Evolutionary conservation across 2,797 vertebrate species (phyloP).

Genomic region (Morelia viridis): DNA sequence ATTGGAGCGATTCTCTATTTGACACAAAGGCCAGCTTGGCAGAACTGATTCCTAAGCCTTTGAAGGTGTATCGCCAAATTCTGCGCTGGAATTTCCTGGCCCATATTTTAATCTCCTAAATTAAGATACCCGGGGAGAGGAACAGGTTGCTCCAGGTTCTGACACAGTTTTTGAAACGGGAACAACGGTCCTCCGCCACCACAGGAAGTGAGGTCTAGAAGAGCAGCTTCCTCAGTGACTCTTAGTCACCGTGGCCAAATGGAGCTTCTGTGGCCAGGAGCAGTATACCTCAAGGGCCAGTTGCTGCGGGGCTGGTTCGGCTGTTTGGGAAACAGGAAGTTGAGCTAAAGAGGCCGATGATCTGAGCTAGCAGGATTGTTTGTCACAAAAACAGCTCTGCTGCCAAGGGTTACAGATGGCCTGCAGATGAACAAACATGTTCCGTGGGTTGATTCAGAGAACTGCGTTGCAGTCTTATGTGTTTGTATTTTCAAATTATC

Average conservation of each 20-base stretch:
- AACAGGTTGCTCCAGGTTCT: not conserved
- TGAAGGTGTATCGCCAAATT: not conserved
- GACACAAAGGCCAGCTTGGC: no score
- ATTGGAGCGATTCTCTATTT: not conserved
- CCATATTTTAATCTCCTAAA: not conserved
- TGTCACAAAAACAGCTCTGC: not conserved
- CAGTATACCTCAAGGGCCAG: not conserved
- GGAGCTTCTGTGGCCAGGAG: not conserved
- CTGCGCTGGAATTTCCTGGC: not conserved
- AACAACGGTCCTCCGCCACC: not conserved
- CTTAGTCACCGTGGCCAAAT: not conserved
- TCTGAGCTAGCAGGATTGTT: not conserved
- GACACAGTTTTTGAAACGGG: not conserved
- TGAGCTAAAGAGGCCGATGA: not conserved
- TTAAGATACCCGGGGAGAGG: not conserved
- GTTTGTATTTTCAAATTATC: not conserved
- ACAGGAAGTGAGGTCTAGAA: not conserved
- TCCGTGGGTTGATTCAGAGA: not conserved
- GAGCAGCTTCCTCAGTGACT: no score
- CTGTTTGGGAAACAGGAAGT: not conserved
- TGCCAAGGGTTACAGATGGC: not conserved
- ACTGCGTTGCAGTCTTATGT: not conserved
- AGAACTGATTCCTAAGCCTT: not conserved
- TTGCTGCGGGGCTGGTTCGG: not conserved
- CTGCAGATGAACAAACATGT: not conserved